These are phyloP conservation scores for Panulirus ornatus DNA, from an alignment of 1,140 invertebrate species.

Conservation along the genomic window DNA sequence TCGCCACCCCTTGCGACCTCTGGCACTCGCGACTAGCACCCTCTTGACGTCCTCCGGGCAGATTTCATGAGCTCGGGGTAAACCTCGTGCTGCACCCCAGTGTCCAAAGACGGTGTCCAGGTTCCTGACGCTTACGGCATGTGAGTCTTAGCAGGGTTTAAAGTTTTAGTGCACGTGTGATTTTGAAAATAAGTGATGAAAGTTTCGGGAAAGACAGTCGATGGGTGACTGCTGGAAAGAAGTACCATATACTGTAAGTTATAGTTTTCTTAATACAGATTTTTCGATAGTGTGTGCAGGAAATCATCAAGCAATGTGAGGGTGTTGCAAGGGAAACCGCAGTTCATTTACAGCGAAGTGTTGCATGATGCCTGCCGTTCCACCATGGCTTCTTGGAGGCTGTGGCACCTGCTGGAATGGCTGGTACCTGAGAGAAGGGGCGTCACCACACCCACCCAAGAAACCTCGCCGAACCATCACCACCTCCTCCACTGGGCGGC, in stretches of 20 bases:
- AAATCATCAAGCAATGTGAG: too few relatives aligned
- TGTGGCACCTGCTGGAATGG: constrained; percentile 66
- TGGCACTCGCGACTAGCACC: neutral
- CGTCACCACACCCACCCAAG: constrained; percentile 1
- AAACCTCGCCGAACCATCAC: neutral
- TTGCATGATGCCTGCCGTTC: constrained; percentile 15
- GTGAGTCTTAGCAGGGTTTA: neutral
- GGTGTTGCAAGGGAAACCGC: neutral
- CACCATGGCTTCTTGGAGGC: constrained; percentile 55
- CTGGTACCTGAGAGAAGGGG: constrained; percentile 48
- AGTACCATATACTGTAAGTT: neutral
- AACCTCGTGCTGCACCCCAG: neutral
- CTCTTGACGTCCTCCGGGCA: neutral
- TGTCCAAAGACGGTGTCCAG: neutral
- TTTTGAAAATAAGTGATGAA: neutral
- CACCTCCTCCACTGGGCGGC: neutral
- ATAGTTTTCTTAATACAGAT: neutral
- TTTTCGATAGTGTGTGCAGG: neutral
- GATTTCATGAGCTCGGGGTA: neutral
- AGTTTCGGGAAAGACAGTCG: neutral
- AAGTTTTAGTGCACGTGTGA: neutral
- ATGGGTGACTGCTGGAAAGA: neutral
- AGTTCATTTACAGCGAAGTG: neutral
- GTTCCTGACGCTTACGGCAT: neutral
- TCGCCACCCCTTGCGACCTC: neutral